Base-by-base conservation (phyloP, 1,140 invertebrate genomes). In the Melipona quadrifasciata region DNA sequence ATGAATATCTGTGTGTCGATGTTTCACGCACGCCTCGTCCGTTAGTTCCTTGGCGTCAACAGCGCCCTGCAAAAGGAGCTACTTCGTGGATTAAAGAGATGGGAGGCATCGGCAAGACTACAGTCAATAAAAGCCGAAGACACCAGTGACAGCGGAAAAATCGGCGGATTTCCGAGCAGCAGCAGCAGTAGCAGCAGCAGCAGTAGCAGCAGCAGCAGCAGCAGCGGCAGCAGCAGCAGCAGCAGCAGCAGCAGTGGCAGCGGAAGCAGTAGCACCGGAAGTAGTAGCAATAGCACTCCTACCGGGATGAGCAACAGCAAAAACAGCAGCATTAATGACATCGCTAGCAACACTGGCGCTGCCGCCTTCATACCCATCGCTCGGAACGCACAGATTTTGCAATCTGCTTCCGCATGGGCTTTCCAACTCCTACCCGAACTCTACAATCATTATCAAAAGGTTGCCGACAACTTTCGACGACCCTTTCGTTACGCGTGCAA, bases 391-490 rank as follows among this genome's bases (percentile, higher is more conserved):
- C 94, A 94, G 87, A 90, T 93, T 78, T 93, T 93, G 70, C 95
- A 95, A 91, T 91, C 95, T 73, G 94, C 96, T 89, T 96, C 97
- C 87, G 95, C 96, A 55, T 97, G 97, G 97, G 97, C 97, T 92
- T 98, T 97, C 95, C 97, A 98, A 95, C 96, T 97, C 84, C 96
- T 97, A 93, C 97, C 97, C 87, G 96, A 97, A 90, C 95, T 98
- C 90, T 97, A 97, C 95, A 96, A 97, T 94, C 96, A 96, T 93
- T 97, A 97, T 92, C 97, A 97, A 95, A 98, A 98, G 97, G 97
- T 98, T 96, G 94, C 89, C 88, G 58, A 73, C 77, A 72, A 73
- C 58, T 80, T 73, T 67, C 83, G 77, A 74, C 68, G 70, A 67
- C 21, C 27, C 47, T 47, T 47, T 31, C 27, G 47, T 68, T 67